Base-by-base conservation (phyloP, 2,113 vertebrate genomes). In the Psittacus erithacus region DNA sequence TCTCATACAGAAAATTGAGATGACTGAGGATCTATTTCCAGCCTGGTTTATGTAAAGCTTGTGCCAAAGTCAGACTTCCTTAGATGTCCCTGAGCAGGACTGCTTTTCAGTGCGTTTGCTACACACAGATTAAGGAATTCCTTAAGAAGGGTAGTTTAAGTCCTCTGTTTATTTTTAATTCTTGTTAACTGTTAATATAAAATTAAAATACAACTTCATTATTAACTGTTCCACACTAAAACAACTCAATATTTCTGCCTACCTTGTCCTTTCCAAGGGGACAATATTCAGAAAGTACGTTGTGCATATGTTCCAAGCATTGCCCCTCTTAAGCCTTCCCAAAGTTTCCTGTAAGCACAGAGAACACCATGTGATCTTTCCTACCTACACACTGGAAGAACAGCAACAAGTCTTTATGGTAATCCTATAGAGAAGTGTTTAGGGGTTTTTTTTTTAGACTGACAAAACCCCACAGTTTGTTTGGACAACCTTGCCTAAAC, bases 361-460 rank as follows among this genome's bases (percentile, higher is more conserved):
- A 74, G 31, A 74, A 38, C 5, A 50, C 7, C 10, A 47, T 1
- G 1, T 25, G 31, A 65, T 27, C n/a, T 65, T 90, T 79, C 31
- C n/a, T 71, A 27, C 31, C 17, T 52, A 65, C 29, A 65, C 18
- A 13, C 0, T n/a, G 13, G 20, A 80, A 86, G 15, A 90, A 20
- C 17, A 88, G 33, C 50, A 81, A 33, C 35, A 81, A 93, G 50
- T 22, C 9, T 50, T 57, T 12, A 9, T 24, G 6, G 27, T 23
- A 53, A 15, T 24, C 11, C 0, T 0, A 46, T 5, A 47, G 20
- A 67, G 5, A 35, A 88, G 20, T 0, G 3, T 70, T 83, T 19
- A 69, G 39, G 25, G 5, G 28, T 46, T 80, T 63, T 77, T 80
- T 70, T 44, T 68, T 74, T 81, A 77, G 22, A 49, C 65, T 13